Conservation (phyloP, 2,113 vertebrate genomes). For the Ranitomeya imitator region DNA sequence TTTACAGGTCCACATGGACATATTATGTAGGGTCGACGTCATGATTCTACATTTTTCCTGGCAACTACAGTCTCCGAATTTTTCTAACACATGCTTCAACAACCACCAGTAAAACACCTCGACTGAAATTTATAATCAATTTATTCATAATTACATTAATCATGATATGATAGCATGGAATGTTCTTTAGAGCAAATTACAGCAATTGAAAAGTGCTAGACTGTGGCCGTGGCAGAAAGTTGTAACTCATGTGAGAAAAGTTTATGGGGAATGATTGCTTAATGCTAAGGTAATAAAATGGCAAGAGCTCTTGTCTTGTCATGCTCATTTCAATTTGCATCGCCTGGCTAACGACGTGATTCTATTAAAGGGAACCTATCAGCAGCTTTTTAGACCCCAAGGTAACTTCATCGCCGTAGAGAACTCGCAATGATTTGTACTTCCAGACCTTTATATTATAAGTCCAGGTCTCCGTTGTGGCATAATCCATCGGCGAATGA, state of each 20-base stretch:
- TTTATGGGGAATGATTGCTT: not conserved
- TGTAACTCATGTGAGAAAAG: conserved; percentile 20
- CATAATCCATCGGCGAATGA: no score
- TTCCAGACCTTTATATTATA: no score
- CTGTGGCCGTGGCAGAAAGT: not conserved
- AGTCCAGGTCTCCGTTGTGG: no score
- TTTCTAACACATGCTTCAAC: not conserved
- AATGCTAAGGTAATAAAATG: conserved; percentile 35
- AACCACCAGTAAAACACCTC: not conserved
- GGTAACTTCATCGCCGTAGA: no score
- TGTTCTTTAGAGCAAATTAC: conserved; percentile 43
- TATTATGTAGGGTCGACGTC: no score
- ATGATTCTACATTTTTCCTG: conserved; percentile 16
- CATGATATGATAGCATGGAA: conserved; percentile 29
- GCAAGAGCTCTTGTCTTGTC: conserved; percentile 42
- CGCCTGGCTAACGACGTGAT: not conserved
- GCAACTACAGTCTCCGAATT: not conserved
- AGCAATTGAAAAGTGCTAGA: conserved; percentile 30
- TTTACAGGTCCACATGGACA: not conserved
- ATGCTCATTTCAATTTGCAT: not conserved
- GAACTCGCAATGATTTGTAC: no score
- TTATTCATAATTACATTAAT: conserved; percentile 46
- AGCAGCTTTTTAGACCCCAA: no score
- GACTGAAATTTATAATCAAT: conserved; percentile 20
- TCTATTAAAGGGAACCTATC: not conserved